A percentile compares a stretch with the other conserved stretches of the same genome.
Conservation (phyloP, 2,113 vertebrate species). For the Cinclus mexicanus region DNA sequence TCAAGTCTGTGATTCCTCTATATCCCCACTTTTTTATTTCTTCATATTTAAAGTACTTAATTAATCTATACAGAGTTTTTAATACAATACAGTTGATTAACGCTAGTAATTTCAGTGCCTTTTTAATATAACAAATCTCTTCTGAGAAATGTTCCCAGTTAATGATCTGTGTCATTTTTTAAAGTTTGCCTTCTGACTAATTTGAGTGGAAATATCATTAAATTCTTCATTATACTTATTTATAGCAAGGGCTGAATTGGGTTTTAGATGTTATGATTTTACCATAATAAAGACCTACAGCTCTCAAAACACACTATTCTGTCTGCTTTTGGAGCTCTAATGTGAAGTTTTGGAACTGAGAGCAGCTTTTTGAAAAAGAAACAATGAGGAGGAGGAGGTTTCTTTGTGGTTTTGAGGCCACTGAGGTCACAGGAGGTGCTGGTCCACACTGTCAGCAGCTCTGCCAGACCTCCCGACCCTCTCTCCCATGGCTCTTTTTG, state of each 20-base stretch:
- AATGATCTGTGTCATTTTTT: conserved; percentile 73
- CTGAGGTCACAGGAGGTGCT: background rate
- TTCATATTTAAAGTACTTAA: conserved; percentile 62
- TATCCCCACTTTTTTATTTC: background rate
- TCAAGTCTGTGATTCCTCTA: background rate
- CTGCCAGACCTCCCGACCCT: background rate
- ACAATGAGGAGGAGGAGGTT: background rate
- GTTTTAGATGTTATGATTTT: conserved; percentile 34
- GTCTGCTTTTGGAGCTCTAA: background rate
- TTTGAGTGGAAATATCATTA: conserved; percentile 58
- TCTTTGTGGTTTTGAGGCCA: background rate
- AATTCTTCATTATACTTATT: conserved; percentile 47
- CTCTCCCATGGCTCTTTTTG: background rate
- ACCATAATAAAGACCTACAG: conserved; percentile 14
- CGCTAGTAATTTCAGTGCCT: conserved; percentile 61
- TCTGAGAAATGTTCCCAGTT: conserved; percentile 69
- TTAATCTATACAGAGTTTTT: conserved; percentile 69
- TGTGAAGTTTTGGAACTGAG: background rate
- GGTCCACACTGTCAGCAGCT: background rate
- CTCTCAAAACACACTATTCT: background rate
- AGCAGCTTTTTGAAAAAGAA: background rate
- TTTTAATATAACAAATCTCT: conserved; percentile 75
- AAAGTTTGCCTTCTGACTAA: conserved; percentile 70
- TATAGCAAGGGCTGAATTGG: conserved; percentile 34
- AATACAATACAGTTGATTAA: conserved; percentile 73